Conservation (phyloP, 2,888 invertebrate species). For the Agrypnus murinus region DNA sequence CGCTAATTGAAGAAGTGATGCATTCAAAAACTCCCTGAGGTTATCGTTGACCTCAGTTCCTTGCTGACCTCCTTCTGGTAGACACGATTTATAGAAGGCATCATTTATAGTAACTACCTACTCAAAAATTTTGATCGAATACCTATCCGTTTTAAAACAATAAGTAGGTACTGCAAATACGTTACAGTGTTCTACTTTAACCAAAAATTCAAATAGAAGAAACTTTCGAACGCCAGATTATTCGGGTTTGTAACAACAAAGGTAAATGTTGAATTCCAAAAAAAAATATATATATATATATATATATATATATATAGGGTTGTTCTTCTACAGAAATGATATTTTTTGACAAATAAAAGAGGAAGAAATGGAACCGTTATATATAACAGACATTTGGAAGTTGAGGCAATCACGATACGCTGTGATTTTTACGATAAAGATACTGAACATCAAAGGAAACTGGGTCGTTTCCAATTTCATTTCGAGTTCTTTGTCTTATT, state of each 20-base stretch:
- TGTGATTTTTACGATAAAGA: conserved; percentile 8
- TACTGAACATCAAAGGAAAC: conserved; percentile 11
- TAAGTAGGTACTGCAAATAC: conserved; percentile 5
- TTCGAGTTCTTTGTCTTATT: conserved; percentile 1
- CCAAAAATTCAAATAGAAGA: not conserved
- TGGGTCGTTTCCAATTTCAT: conserved; percentile 14
- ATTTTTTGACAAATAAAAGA: conserved; percentile 1
- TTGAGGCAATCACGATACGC: conserved; percentile 7
- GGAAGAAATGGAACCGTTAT: conserved; percentile 8
- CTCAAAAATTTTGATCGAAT: conserved; percentile 26
- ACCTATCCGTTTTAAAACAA: not conserved
- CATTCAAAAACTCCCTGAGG: conserved; percentile 36
- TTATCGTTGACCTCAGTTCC: conserved; percentile 37
- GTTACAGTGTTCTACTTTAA: conserved; percentile 4
- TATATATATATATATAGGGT: not conserved
- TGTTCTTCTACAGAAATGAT: not conserved
- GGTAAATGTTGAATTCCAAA: too few species aligned
- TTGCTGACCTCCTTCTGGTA: conserved; percentile 40
- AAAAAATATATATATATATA: too few species aligned
- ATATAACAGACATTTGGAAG: conserved; percentile 14
- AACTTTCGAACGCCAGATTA: too few species aligned
- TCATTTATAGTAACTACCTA: conserved; percentile 10
- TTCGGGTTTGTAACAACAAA: too few species aligned
- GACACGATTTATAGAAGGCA: not conserved
- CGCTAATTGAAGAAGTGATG: conserved; percentile 44